These are phyloP conservation scores for Lucilia sericata DNA, from an alignment of 1,140 invertebrate species.

Conservation along the genomic window DNA sequence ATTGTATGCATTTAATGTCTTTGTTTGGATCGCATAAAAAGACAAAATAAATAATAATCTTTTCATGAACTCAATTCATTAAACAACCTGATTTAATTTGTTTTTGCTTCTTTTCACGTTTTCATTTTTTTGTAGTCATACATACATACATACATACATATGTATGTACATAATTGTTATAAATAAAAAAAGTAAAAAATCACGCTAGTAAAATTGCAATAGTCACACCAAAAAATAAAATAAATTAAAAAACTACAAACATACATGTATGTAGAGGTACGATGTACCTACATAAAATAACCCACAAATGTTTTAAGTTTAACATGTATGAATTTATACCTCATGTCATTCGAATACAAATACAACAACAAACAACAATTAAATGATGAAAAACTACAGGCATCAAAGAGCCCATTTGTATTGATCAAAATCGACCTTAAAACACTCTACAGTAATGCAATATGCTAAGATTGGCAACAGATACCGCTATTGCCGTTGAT, in stretches of 20 bases:
- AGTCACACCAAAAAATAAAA: not conserved
- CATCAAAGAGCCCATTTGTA: not conserved
- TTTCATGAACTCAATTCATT: slow-evolving; percentile 41
- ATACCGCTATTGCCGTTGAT: no score
- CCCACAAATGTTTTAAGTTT: not conserved
- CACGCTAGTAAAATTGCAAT: not conserved
- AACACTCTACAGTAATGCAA: not conserved
- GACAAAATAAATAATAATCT: slow-evolving; percentile 26
- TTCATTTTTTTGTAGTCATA: not conserved
- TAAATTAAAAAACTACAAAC: no score
- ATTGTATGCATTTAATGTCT: not conserved
- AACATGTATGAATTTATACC: slow-evolving; percentile 17
- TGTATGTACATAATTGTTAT: not conserved
- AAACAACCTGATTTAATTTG: slow-evolving; percentile 39
- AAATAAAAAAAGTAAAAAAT: not conserved
- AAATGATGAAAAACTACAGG: not conserved
- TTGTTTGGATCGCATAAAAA: not conserved
- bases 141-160: slow-evolving; percentile 1
- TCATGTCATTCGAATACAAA: not conserved
- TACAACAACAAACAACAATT: not conserved
- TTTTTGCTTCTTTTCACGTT: not conserved
- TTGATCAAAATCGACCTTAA: not conserved
- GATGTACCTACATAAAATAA: not conserved
- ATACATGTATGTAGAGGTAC: no score
- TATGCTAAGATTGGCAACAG: not conserved